phyloP scores from a whole-genome alignment of 2,113 vertebrate genomes.

The Psammodynastes pulverulentus region DNA sequence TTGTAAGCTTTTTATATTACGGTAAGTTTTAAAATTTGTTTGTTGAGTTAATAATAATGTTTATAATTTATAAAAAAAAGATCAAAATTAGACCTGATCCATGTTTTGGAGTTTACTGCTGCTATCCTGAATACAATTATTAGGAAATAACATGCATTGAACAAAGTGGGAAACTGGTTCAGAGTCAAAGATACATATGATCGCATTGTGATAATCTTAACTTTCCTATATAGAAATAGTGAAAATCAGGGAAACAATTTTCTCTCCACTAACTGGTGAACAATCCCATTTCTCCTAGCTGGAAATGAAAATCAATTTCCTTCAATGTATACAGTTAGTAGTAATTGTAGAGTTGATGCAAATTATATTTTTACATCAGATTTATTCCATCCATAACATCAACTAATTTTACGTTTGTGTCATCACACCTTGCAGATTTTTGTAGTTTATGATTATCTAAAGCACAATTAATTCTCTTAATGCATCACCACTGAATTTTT shows the following conservation, averaged over 20 bases:
- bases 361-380: constrained; percentile 46
- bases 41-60: too few relatives aligned
- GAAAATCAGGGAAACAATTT: not conserved
- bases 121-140: not conserved
- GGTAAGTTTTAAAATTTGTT: too few relatives aligned
- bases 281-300: not conserved
- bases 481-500: constrained; percentile 52
- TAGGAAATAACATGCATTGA: not conserved
- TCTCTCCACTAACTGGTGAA: not conserved
- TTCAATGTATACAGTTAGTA: constrained; percentile 37
- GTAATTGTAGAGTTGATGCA: constrained; percentile 29
- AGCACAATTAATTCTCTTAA: constrained; percentile 57
- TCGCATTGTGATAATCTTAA: not conserved
- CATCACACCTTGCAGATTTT: constrained; percentile 41
- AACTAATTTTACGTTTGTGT: constrained; percentile 38
- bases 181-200: not conserved
- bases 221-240: not conserved
- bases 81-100: not conserved
- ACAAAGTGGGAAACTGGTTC: not conserved
- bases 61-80: too few relatives aligned
- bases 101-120: not conserved
- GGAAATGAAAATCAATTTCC: not conserved
- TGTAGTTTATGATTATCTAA: constrained; percentile 32
- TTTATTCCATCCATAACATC: constrained; percentile 46
- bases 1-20: too few relatives aligned